A percentile compares a stretch with the other conserved stretches of the same genome.
phyloP scores from a whole-genome alignment of 2,888 invertebrate species.

The Lepeophtheirus nordmannii region DNA sequence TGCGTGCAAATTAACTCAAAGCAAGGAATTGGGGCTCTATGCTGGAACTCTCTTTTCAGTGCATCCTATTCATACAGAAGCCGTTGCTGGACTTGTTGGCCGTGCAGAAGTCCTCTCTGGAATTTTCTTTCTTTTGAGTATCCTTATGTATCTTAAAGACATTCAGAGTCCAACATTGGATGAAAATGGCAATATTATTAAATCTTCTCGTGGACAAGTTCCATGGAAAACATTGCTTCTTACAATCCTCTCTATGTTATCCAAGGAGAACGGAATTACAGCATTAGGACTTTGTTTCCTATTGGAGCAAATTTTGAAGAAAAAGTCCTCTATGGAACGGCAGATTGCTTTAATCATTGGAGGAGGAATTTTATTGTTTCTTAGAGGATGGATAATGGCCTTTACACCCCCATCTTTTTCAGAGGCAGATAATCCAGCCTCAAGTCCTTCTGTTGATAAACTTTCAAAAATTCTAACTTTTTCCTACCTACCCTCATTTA shows the following conservation, averaged over 20 bases:
- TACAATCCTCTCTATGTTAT: constrained; percentile 66
- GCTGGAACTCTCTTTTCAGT: constrained; percentile 77
- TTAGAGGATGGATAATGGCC: constrained; percentile 59
- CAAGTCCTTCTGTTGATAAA: constrained; percentile 56
- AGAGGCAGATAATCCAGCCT: constrained; percentile 86
- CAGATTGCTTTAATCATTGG: constrained; percentile 43
- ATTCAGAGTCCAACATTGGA: constrained; percentile 33
- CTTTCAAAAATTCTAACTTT: constrained; percentile 75
- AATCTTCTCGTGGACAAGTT: constrained; percentile 25
- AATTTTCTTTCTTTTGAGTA: constrained; percentile 70
- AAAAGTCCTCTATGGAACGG: constrained; percentile 29
- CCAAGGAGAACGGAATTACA: constrained; percentile 89
- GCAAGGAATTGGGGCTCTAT: constrained; percentile 36
- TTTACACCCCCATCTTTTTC: constrained; percentile 55
- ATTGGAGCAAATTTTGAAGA: constrained; percentile 53
- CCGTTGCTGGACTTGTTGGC: constrained; percentile 87
- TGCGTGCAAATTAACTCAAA: constrained; percentile 31
- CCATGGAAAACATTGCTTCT: constrained; percentile 37
- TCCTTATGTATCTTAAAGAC: constrained; percentile 68
- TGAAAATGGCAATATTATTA: constrained; percentile 31
- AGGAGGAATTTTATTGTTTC: constrained; percentile 51
- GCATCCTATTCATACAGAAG: constrained; percentile 92
- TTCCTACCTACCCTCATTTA: constrained; percentile 75
- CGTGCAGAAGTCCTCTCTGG: constrained; percentile 84
- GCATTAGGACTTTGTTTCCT: constrained; percentile 74